A percentile compares a stretch with the other conserved stretches of the same genome.
These are phyloP conservation scores for Leptinotarsa tumamoca DNA, from an alignment of 2,888 invertebrate genomes.

Conservation along the genomic window DNA sequence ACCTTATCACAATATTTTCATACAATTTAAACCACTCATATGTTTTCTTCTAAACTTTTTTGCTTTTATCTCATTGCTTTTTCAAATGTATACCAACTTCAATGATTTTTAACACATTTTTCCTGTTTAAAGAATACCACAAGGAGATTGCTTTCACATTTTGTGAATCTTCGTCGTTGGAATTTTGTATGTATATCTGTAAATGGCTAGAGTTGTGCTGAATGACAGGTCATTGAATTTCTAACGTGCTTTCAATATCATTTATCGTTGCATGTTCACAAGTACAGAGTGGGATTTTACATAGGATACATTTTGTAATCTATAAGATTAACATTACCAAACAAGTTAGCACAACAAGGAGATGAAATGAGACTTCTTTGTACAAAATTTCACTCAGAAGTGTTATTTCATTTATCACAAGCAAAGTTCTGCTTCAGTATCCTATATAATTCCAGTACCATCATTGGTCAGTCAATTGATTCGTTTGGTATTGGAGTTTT, in stretches of 20 bases:
- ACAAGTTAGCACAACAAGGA: no score
- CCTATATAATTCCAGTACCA: no score
- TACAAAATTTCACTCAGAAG: no score
- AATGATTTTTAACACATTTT: slow-evolving; percentile 17
- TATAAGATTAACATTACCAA: neutral
- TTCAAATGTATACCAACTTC: neutral
- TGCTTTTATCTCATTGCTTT: neutral
- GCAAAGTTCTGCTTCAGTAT: no score
- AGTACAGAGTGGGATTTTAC: no score
- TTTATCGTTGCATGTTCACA: neutral
- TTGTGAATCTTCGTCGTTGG: slow-evolving; percentile 41
- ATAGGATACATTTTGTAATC: neutral
- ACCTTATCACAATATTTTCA: neutral
- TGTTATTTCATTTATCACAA: no score
- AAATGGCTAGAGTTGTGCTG: slow-evolving; percentile 15
- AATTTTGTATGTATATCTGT: slow-evolving; percentile 43
- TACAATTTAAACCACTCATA: neutral
- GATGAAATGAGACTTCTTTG: no score
- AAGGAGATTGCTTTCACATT: slow-evolving; percentile 40
- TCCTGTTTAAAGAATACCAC: slow-evolving; percentile 36
- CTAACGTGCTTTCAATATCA: neutral
- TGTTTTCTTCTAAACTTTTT: neutral
- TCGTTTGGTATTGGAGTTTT: no score
- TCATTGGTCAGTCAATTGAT: no score
- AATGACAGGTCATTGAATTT: slow-evolving; percentile 6